Conservation (phyloP, 2,113 vertebrate species). For the Orthonyx spaldingii region DNA sequence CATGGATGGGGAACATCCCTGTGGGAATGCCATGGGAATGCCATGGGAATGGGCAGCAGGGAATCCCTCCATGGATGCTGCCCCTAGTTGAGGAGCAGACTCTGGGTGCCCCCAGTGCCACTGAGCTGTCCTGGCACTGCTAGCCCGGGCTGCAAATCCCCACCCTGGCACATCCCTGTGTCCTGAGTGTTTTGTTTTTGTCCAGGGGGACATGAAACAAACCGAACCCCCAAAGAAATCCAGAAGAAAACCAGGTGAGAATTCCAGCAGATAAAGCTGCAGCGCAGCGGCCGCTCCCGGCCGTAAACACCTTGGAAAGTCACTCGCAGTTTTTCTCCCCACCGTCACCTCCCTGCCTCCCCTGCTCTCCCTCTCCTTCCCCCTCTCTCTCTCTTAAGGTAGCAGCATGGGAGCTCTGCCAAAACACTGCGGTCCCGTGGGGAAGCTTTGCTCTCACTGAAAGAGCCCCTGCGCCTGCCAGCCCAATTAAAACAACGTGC, state of each 20-base stretch:
- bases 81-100: neutral
- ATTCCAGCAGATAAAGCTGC: slow-evolving; percentile 41
- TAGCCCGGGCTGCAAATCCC: neutral
- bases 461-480: slow-evolving; percentile 83
- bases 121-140: accelerated
- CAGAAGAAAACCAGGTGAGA: slow-evolving; percentile 15
- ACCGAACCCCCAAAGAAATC: accelerated
- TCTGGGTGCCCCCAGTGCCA: accelerated
- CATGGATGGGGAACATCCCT: neutral
- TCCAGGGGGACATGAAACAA: neutral
- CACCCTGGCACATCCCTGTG: accelerated
- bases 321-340: slow-evolving; percentile 24
- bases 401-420: slow-evolving; percentile 73
- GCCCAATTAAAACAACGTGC: slow-evolving; percentile 83
- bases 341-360: slow-evolving; percentile 63
- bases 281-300: slow-evolving; percentile 54
- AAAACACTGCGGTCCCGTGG: slow-evolving; percentile 74
- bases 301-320: slow-evolving; percentile 71
- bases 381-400: slow-evolving; percentile 70
- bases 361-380: slow-evolving; percentile 51
- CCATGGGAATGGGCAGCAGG: accelerated
- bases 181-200: accelerated
- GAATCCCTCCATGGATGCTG: accelerated
- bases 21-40: accelerated
- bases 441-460: slow-evolving; percentile 78